Evolutionary conservation across 2,797 vertebrate species (phyloP), one percentile per base, ranked within the genome.

Genomic region (Enteromius unitaeniatus): DNA sequence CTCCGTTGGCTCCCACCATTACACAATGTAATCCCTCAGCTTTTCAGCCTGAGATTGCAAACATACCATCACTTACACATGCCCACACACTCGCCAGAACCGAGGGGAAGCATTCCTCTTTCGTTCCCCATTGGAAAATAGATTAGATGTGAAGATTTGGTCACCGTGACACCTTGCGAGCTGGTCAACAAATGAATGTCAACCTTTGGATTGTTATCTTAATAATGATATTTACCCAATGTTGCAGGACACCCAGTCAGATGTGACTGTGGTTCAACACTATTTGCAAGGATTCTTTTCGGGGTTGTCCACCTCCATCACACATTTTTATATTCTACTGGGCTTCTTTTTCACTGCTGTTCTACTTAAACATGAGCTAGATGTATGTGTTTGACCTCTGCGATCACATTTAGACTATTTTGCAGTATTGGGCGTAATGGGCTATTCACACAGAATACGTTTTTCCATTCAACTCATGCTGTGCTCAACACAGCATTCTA

Each of bases 111-210:
- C 62, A 72, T 86, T 83, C 74, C 65, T 55, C 21, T 78, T 62
- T 74, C 76, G 62, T 73, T 83, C 58, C 77, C 51, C 34, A 47
- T 78, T 28, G 82, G 5, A 83, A 83, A 53, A 60, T 31, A 78
- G 86, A 86, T 86, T 81, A 86, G 68, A 89, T 89, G 77, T 81
- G 79, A 65, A 84, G 55, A 87, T 88, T 87, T 84, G 65, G 42
- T 53, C 77, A 45, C 34, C 34, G 82, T 83, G 64, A 84, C 72
- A 73, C 51, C 26, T 83, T 83, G 82, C 79, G 64, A 79, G 65
- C 51, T 77, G 51, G 72, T 31, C 51, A 69, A 47, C n/a, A 67
- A 64, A 75, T 84, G 34, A 76, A 47, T 68, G 68, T 76, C 58
- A 81, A 70, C 64, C 72, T 81, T 49, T 75, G 55, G 67, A 26